Evolutionary conservation across 92 coral and sea anemone species (phyloP), one percentile per base, ranked within the genome.

Genomic region (Montipora capitata): DNA sequence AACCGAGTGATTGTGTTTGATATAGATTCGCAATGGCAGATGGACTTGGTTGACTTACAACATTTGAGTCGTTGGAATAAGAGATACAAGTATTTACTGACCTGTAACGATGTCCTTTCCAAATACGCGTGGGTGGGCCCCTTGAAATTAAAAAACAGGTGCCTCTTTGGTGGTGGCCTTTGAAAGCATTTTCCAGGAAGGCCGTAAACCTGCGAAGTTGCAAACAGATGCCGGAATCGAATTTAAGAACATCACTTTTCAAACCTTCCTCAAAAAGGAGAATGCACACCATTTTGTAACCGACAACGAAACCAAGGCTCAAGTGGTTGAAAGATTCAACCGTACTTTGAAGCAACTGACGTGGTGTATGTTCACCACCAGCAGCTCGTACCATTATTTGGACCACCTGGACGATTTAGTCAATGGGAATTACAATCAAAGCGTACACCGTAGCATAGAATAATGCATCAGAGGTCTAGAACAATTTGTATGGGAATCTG

Each of bases 81-180:
- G 16, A 17, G 71, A 17, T 8, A 61, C 64, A 78, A 78, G 11
- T 78, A 61, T 38, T 40, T 20, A 61, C 57, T 77, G 8, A 43
- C 42, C 38, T 61, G 72, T 5, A 62, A 61, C 0, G 68, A 76
- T 38, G 16, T 61, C 57, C 40, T 61, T 59, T 62, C 11, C 13
- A 61, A 40, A 10, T 58, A 27, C 35, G 35, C 35, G 2, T 27
- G 35, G 35, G 2, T 27, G 35, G 35, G 1, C 35, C 35, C 35
- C 35, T 27, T 27, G 35, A 27, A 27, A 27, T n/a, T n/a, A 74
- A 84, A 42, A 38, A 27, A 10, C 85, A 68, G 49, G 10, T 4
- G 3, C 69, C 3, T 39, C 75, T 1, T 57, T 89, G 65, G 54
- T 78, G 12, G 52, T 18, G 11, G 86, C 91, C 3, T 85, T 89